Base-by-base conservation (phyloP, 2,888 invertebrate species). In the Drosophila flavopinicola region DNA sequence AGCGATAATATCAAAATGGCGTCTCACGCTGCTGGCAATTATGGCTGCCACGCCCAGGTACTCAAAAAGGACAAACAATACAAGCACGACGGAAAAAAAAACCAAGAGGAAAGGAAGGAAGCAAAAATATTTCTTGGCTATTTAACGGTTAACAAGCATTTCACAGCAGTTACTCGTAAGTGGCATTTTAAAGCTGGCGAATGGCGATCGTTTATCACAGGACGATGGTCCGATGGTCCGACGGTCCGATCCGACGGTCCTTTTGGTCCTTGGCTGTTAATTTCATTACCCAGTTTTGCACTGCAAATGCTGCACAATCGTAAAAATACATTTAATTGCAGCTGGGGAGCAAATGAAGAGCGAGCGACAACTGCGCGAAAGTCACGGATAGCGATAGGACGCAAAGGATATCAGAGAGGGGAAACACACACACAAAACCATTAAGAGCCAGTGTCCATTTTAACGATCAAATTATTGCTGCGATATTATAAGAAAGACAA, bases 261-360 rank as follows among this genome's bases (percentile, higher is more conserved):
- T 37, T n/a, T n/a, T 33, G 42, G 47, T 42, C 29, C 49, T 32
- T 25, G 29, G 24, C 41, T 65, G 84, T 78, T 83, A 79, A 78
- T 78, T 78, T 78, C 69, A 78, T 78, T 83, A 76, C 78, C 38
- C 52, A 30, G 44, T 29, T 44, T 35, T 57, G 23, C 37, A 49
- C 48, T 63, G 76, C 82, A 77, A 82, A 67, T 78, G 82, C 83
- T 70, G 85, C 66, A 78, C 71, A 76, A 74, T 87, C 87, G 83
- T 84, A 87, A 84, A 83, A 82, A 76, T 68, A 79, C 74, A 83
- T 87, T 84, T 84, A 85, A 84, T 87, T 87, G 82, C 85, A 78
- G 84, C 63, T 75, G 86, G 45, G 45, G 59, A 56, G 67, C 85
- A 84, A 84, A 69, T 69, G 69, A 69, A 69, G 70, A 54, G 69